Percentiles rank a stretch among this genome's conserved stretches.
Evolutionary conservation across 1,140 invertebrate genomes (phyloP).

Genomic region (Trachymyrmex cornetzi): DNA sequence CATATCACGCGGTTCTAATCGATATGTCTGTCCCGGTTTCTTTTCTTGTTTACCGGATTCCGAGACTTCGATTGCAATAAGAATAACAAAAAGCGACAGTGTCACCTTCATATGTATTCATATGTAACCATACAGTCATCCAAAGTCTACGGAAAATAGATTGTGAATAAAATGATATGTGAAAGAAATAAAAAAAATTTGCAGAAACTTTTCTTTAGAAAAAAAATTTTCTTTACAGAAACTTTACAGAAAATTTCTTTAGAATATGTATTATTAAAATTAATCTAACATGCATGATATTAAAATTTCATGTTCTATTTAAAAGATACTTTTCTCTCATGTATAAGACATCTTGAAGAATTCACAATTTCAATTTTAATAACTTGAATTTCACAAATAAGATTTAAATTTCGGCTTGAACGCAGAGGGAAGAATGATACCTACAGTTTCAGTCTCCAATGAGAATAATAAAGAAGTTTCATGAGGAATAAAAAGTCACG

Average conservation of each 20-base stretch:
- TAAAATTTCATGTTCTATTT: neutral
- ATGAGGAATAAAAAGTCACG: neutral
- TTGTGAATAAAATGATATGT: neutral
- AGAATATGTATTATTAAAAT: neutral
- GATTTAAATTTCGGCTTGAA: conserved; percentile 1
- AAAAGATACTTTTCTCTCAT: neutral
- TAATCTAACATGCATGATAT: neutral
- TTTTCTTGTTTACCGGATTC: conserved; percentile 41
- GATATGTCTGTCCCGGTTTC: conserved; percentile 32
- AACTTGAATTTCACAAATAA: conserved; percentile 6
- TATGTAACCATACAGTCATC: neutral
- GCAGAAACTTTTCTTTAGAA: neutral
- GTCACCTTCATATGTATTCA: neutral
- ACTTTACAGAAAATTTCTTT: no score
- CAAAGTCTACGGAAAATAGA: neutral
- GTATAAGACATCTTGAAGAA: neutral
- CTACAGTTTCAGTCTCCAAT: neutral
- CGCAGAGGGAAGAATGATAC: neutral
- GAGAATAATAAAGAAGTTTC: neutral
- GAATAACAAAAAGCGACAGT: neutral
- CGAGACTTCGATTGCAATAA: neutral
- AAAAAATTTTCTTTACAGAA: neutral
- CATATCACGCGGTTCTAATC: conserved; percentile 2
- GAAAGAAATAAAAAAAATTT: neutral
- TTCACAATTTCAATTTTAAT: conserved; percentile 23